phyloP scores from a whole-genome alignment of 2,888 invertebrate genomes.

The Cheilosia pagana region DNA sequence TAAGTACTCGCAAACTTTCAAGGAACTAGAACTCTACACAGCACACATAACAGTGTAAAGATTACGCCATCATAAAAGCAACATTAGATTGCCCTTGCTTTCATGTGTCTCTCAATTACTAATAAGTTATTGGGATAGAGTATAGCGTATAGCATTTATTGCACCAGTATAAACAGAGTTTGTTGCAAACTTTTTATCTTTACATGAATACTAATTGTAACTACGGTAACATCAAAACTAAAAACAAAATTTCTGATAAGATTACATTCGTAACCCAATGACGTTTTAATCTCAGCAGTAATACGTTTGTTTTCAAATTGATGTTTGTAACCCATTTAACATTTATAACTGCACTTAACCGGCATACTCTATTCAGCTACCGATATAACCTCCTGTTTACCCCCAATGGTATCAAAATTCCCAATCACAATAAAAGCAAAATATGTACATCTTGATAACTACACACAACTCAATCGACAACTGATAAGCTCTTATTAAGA shows the following conservation, averaged over 20 bases:
- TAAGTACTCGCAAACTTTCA: no score
- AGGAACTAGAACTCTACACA: no score
- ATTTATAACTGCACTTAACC: background rate
- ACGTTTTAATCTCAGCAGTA: background rate
- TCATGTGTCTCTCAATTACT: no score
- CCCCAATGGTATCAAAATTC: constrained; percentile 14
- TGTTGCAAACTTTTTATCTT: no score
- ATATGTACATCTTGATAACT: constrained; percentile 24
- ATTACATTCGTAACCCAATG: background rate
- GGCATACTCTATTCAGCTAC: background rate
- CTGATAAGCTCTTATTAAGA: constrained; percentile 28
- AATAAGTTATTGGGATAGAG: no score
- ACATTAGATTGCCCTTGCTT: no score
- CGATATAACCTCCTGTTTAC: background rate
- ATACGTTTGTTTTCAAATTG: background rate
- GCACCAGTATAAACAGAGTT: no score
- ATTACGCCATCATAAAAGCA: no score
- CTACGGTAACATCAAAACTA: background rate
- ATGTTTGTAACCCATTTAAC: constrained; percentile 6
- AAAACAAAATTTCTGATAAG: constrained; percentile 4
- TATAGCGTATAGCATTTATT: no score
- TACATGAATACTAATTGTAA: no score
- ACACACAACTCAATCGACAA: constrained; percentile 3
- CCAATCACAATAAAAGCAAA: constrained; percentile 6
- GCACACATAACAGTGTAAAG: no score